Evolutionary conservation across 2,113 vertebrate species (phyloP).

Genomic region (Chaetodon auriga): DNA sequence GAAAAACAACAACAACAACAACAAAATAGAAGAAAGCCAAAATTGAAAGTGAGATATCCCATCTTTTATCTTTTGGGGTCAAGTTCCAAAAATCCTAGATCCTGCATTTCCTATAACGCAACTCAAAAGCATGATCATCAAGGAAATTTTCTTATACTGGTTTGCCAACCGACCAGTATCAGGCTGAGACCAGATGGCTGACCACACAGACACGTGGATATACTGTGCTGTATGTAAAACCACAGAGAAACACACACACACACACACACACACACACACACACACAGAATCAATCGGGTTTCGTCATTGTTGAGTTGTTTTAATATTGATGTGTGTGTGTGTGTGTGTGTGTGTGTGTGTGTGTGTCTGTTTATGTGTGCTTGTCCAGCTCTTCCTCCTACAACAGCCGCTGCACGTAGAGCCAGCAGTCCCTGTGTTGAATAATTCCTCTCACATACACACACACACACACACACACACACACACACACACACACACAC

Average conservation of each 20-base stretch:
- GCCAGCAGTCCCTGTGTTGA: slow-evolving; percentile 25
- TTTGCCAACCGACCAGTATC: background rate
- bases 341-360: slow-evolving; percentile 1
- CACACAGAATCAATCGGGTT: slow-evolving; percentile 8
- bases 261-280: background rate
- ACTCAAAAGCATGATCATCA: no score
- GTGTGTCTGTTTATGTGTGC: background rate
- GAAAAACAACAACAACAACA: no score
- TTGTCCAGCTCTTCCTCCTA: slow-evolving; percentile 24
- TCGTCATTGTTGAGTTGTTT: slow-evolving; percentile 29
- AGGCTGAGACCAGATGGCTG: no score
- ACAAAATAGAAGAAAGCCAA: no score
- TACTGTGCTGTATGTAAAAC: background rate
- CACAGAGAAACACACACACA: background rate
- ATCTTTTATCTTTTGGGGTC: no score
- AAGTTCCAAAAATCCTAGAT: background rate
- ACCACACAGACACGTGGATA: background rate
- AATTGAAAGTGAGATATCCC: no score
- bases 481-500: slow-evolving; percentile 26
- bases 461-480: slow-evolving; percentile 20
- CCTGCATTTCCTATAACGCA: background rate
- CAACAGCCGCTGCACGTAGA: slow-evolving; percentile 34
- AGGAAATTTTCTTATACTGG: background rate
- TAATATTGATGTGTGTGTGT: slow-evolving; percentile 19
- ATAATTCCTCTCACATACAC: slow-evolving; percentile 37